phyloP scores from a whole-genome alignment of 2,888 invertebrate species.

The Drosophila differens region DNA sequence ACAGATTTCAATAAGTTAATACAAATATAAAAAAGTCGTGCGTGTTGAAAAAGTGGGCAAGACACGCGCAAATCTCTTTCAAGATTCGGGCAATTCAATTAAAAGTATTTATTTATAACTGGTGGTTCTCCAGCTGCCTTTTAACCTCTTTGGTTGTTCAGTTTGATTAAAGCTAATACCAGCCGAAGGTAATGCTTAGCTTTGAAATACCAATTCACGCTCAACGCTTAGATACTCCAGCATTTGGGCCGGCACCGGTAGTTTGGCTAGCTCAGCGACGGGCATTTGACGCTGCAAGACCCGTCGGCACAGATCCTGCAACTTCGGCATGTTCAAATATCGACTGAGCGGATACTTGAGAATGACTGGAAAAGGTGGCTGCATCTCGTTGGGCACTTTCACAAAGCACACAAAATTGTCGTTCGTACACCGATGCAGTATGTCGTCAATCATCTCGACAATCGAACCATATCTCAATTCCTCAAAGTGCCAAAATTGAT shows the following conservation, averaged over 20 bases:
- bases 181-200: conserved; percentile 52
- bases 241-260: conserved; percentile 88
- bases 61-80: conserved; percentile 2
- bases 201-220: conserved; percentile 83
- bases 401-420: conserved; percentile 90
- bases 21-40: conserved; percentile 1
- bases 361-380: conserved; percentile 90
- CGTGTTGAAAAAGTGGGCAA: background rate
- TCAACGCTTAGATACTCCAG: conserved; percentile 87
- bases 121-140: conserved; percentile 31
- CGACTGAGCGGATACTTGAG: conserved; percentile 91
- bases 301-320: conserved; percentile 91
- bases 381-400: conserved; percentile 88
- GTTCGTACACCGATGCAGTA: conserved; percentile 90
- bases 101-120: conserved; percentile 3
- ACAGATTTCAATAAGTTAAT: conserved; percentile 2
- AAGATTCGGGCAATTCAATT: conserved; percentile 16
- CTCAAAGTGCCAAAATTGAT: conserved; percentile 86
- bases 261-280: conserved; percentile 89
- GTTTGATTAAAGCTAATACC: conserved; percentile 68
- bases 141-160: conserved; percentile 67
- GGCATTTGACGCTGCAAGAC: conserved; percentile 88
- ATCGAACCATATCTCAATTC: conserved; percentile 86
- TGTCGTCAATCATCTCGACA: conserved; percentile 90
- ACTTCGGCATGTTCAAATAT: conserved; percentile 89